Evolutionary conservation across 2,888 invertebrate species (phyloP), one percentile per base, ranked within the genome.

Genomic region (Meandrusa payeni): DNA sequence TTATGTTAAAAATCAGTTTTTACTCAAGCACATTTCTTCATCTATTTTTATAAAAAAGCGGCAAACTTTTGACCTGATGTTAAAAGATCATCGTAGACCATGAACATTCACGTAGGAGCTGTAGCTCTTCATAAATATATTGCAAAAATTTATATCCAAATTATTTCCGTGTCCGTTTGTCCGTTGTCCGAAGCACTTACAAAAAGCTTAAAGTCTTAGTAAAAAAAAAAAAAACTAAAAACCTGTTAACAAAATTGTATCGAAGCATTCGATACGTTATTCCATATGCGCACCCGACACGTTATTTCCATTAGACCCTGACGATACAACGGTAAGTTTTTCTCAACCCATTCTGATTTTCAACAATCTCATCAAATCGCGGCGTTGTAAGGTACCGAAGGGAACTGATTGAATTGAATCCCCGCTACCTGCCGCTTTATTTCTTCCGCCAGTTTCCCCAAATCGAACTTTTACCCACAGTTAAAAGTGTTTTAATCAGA

Each of bases 401-500:
- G 85, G 77, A 77, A 60, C 79, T 83, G 87, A 87, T 86, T 85
- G 85, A 85, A 87, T 87, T 81, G 85, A 79, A 76, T 64, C 69
- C 76, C 64, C 67, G 58, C 67, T 76, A 80, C 85, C 76, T 76
- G 67, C 55, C 70, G 69, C 78, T 72, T 77, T 82, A 83, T 82
- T 85, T 85, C 80, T 85, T 82, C 68, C 63, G n/a, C 71, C 76
- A 70, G 67, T 77, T 75, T 64, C 76, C 78, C 77, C 74, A 75
- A 81, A 86, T 79, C 75, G 77, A 83, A 82, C 75, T 80, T 78
- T 76, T 78, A 78, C 77, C 73, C 69, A 73, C 77, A 75, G 78
- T 81, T 85, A 78, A 85, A 83, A 79, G 78, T 80, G 78, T 79
- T 86, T 79, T 85, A 85, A 86, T 87, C 85, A 80, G 82, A 86